Evolutionary conservation across 2,888 invertebrate genomes (phyloP), one percentile per base, ranked within the genome.

Genomic region (Torymus auratus): DNA sequence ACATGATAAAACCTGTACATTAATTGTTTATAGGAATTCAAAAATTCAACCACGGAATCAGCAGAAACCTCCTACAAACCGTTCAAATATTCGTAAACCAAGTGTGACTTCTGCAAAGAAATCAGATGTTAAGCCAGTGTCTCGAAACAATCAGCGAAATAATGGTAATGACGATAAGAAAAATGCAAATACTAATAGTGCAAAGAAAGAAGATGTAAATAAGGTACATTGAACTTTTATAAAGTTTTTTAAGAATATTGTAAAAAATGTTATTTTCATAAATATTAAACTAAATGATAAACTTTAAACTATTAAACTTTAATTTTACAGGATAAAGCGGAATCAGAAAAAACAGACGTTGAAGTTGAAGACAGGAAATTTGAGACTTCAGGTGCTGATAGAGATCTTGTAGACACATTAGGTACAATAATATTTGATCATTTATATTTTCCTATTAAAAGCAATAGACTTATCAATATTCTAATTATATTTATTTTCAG

Each of bases 361-460:
- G 92, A 92, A 76, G 91, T 91, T 1, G 96, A 96, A 80, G 97
- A 97, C 86, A 94, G 94, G 86, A 95, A 95, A 90, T 99, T 98
- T 92, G 98, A 98, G 88, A 94, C 96, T 10, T 93, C 94, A 81
- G 95, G 95, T 14, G 93, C 96, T 87, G 99, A 99, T 90, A 94
- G 95, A 50, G 99, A 98, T 89, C 93, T 99, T 79, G 98, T 98
- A 15, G 99, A 99, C 88, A 95, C 96, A 92, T 92, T 98, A 83
- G 95, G 95, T 95, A 87, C 2, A 12, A 15, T n/a, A 58, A 58
- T 41, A 53, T 77, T 70, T n/a, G 14, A 10, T 64, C 15, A 20
- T 17, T 50, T 52, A 58, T 52, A 52, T 71, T 70, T 15, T 56
- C 61, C 23, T 67, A 71, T 78, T 13, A 77, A 58, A 50, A 23